Evolutionary conservation across 1,140 invertebrate species (phyloP).

Genomic region (Atta cephalotes): DNA sequence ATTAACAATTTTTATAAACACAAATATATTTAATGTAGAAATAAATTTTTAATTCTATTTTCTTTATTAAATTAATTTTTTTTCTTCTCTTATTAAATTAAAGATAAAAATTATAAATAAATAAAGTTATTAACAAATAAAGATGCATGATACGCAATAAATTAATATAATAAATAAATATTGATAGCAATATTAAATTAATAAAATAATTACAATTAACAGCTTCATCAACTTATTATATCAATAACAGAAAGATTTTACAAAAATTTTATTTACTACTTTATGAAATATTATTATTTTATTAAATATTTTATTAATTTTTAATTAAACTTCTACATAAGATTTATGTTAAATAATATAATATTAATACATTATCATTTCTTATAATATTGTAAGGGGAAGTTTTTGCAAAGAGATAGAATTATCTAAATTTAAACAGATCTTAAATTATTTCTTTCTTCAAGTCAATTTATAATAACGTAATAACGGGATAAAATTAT

Average conservation of each 20-base stretch:
- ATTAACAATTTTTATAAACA: neutral
- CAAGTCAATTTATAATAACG: neutral
- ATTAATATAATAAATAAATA: neutral
- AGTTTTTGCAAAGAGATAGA: neutral
- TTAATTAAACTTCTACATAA: neutral
- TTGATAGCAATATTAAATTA: neutral
- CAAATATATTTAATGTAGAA: neutral
- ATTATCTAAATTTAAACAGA: neutral
- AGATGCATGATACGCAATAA: neutral
- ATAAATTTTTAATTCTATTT: no score
- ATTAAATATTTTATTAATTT: neutral
- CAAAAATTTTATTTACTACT: neutral
- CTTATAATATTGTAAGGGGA: neutral
- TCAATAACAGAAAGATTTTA: neutral
- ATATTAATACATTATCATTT: neutral
- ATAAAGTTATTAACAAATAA: neutral
- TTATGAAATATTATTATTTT: no score
- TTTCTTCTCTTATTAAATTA: neutral
- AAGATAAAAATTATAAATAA: neutral
- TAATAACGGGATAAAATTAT: neutral
- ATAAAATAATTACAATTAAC: neutral
- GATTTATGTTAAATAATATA: neutral
- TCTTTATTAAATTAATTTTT: no score
- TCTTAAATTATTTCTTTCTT: neutral
- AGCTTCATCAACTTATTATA: neutral